phyloP scores from a whole-genome alignment of 2,797 vertebrate genomes.

The Sebastes trivittatus region DNA sequence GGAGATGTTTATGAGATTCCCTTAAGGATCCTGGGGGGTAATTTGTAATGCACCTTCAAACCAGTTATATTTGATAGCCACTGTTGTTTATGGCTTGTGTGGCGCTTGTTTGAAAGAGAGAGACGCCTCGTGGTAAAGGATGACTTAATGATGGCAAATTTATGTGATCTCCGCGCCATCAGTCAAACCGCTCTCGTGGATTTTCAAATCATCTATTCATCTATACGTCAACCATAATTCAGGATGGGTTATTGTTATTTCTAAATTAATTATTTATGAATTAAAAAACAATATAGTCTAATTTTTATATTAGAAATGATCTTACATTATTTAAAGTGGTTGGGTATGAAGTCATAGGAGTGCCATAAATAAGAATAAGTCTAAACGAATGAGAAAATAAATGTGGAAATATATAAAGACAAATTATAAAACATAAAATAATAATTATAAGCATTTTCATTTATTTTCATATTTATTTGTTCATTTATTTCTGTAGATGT shows the following conservation, averaged over 20 bases:
- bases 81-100: background rate
- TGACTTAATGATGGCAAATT: background rate
- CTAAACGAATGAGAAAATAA: too few relatives aligned
- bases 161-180: background rate
- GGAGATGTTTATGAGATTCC: constrained; percentile 11
- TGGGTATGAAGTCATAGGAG: background rate
- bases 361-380: too few relatives aligned
- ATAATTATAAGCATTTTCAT: too few relatives aligned
- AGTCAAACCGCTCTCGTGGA: background rate
- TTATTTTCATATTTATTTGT: too few relatives aligned
- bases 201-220: constrained; percentile 8
- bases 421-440: too few relatives aligned
- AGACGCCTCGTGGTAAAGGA: background rate
- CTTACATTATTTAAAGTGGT: background rate
- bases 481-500: too few relatives aligned
- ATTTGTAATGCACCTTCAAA: constrained; percentile 26
- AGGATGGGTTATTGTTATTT: background rate
- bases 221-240: background rate
- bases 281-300: background rate
- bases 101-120: background rate
- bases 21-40: background rate
- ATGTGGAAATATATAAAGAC: too few relatives aligned
- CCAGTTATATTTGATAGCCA: constrained; percentile 19
- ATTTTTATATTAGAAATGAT: background rate
- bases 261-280: background rate